These are phyloP conservation scores for Symphodus melops DNA, from an alignment of 2,113 vertebrate genomes.

Conservation along the genomic window DNA sequence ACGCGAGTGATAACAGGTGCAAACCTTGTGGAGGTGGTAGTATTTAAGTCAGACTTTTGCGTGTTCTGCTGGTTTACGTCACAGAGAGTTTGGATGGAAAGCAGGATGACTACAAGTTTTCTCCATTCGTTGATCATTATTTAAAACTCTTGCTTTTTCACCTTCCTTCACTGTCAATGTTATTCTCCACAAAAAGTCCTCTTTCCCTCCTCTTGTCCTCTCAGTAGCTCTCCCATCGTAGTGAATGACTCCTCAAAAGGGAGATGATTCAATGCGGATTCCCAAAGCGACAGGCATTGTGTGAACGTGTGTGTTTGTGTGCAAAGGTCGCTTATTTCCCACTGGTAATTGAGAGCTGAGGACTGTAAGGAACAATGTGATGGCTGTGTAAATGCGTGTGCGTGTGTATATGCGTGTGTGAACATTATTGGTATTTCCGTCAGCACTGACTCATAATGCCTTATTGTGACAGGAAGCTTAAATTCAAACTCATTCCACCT, in stretches of 20 bases:
- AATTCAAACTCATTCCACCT: slow-evolving; percentile 11
- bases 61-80: no score
- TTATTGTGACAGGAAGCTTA: slow-evolving; percentile 1
- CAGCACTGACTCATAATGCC: not conserved
- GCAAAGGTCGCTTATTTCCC: slow-evolving; percentile 51
- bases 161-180: not conserved
- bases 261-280: slow-evolving; percentile 53
- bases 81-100: no score
- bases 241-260: slow-evolving; percentile 44
- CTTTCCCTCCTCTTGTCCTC: slow-evolving; percentile 37
- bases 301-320: slow-evolving; percentile 1
- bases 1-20: no score
- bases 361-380: slow-evolving; percentile 40
- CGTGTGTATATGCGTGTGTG: not conserved
- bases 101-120: no score
- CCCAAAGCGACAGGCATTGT: slow-evolving; percentile 22
- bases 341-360: slow-evolving; percentile 36
- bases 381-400: slow-evolving; percentile 4
- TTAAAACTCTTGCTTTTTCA: not conserved
- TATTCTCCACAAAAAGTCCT: slow-evolving; percentile 6
- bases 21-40: no score
- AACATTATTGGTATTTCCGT: not conserved
- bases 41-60: no score
- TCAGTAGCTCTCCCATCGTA: slow-evolving; percentile 37
- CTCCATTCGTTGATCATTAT: not conserved